Conservation (phyloP, 2,113 vertebrate species). For the Pachypanchax playfairii region DNA sequence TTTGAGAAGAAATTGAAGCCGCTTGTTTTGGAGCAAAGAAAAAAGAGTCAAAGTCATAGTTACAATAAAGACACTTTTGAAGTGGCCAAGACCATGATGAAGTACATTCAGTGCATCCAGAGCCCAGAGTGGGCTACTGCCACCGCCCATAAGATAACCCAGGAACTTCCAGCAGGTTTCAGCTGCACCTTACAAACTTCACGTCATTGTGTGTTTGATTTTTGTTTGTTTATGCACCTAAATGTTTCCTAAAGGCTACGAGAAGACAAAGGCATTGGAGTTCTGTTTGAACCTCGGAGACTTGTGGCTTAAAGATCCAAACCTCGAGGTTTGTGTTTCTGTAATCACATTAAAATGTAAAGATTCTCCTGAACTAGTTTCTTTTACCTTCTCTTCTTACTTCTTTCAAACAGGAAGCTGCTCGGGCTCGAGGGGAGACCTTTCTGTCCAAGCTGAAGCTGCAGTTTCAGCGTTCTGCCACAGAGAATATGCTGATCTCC, state of each 20-base stretch:
- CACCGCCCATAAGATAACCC: slow-evolving; percentile 88
- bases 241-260: slow-evolving; percentile 77
- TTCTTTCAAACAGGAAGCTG: slow-evolving; percentile 76
- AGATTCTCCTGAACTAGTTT: not conserved
- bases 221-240: not conserved
- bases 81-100: slow-evolving; percentile 84
- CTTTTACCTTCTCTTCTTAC: not conserved
- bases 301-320: slow-evolving; percentile 84
- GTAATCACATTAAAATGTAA: not conserved
- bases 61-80: slow-evolving; percentile 80
- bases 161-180: slow-evolving; percentile 90
- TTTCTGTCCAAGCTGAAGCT: slow-evolving; percentile 86
- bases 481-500: slow-evolving; percentile 85
- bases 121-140: slow-evolving; percentile 92
- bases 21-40: slow-evolving; percentile 81
- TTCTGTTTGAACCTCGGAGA: slow-evolving; percentile 89
- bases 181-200: not conserved
- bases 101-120: slow-evolving; percentile 86
- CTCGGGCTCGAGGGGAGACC: slow-evolving; percentile 77
- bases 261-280: slow-evolving; percentile 87
- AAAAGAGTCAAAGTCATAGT: slow-evolving; percentile 59
- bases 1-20: slow-evolving; percentile 91
- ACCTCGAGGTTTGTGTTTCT: slow-evolving; percentile 78
- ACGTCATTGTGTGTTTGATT: not conserved
- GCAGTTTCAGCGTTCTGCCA: slow-evolving; percentile 88